Evolutionary conservation across 1,140 invertebrate species (phyloP), one percentile per base, ranked within the genome.

Genomic region (Leptinotarsa lineolata): DNA sequence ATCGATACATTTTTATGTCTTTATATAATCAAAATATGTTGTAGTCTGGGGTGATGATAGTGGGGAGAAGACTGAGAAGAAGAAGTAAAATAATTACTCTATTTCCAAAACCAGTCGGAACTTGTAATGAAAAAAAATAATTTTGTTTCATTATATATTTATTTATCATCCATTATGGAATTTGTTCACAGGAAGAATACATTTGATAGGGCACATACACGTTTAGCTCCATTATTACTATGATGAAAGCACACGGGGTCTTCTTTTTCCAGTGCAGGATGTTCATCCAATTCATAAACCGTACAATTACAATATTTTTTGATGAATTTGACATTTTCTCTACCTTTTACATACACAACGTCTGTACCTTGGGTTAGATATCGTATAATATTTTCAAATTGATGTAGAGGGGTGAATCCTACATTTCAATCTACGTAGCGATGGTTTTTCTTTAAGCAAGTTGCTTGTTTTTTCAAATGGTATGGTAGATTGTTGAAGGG

Each of bases 261-360:
- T 61, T 12, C n/a, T 18, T n/a, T 63, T 63, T 63, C 18, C 18
- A 63, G 18, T 63, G 60, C 13, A 21, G 60, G 60, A 63, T 63
- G 60, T 63, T 63, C 20, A 24, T 63, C 11, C 12, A 63, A 63
- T 63, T 63, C 60, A 63, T 63, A 18, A 21, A 63, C 60, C 22
- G 60, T 15, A 63, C 60, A 60, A n/a, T n/a, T 60, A 21, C 59
- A 60, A 60, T 60, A 60, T 60, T 60, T 11, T n/a, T 60, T 60
- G 59, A 60, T 60, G 59, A 60, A 60, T 5, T 60, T 60, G 59
- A 60, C 5, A 8, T 60, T 60, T 60, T 60, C 59, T 60, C 59
- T 60, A 8, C 59, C 15, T 24, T 63, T 63, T 21, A 63, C 60
- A 63, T 63, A 63, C 60, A 63, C 60, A 13, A 20, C 60, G 12